Evolutionary conservation across 2,888 invertebrate species (phyloP), one percentile per base, ranked within the genome.

Genomic region (Plusia festucae): DNA sequence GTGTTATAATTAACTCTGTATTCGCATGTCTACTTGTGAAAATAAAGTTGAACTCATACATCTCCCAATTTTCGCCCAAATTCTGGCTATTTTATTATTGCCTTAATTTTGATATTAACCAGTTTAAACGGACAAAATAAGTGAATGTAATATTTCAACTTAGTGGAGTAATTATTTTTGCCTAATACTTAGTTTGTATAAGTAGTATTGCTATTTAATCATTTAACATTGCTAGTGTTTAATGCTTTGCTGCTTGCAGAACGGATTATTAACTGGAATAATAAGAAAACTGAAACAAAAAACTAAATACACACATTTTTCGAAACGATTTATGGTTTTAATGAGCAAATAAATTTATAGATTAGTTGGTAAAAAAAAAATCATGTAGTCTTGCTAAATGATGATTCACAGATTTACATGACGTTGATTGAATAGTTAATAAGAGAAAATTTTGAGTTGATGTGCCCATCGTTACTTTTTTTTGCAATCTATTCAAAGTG

Each of bases 61-160:
- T 30, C 34, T 34, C 13, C 2, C 13, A 15, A 40, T n/a, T 51
- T 27, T 20, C 22, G 24, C 52, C 46, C n/a, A n/a, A n/a, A 40
- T 18, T 2, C 22, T 30, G 8, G 2, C 30, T 54, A 63, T 24
- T 61, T 61, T 15, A 58, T 76, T 8, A 54, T 46, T 64, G 40
- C n/a, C 40, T 1, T 63, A 53, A 61, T 62, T 68, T 68, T 65
- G 56, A 44, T 40, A 65, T 30, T 20, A 53, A 54, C 55, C 52
- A 61, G 57, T 73, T 51, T 68, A 22, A 57, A 27, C 49, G 16
- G 6, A 66, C 13, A 60, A 67, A 62, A 62, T 22, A 58, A 65
- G 60, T 53, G 56, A 65, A 68, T 70, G 68, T 65, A 70, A 68
- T 67, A 65, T 70, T 71, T 68, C 44, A 63, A 72, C 57, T 56